phyloP scores from a whole-genome alignment of 2,888 invertebrate genomes.

The Drosophila rellima region DNA sequence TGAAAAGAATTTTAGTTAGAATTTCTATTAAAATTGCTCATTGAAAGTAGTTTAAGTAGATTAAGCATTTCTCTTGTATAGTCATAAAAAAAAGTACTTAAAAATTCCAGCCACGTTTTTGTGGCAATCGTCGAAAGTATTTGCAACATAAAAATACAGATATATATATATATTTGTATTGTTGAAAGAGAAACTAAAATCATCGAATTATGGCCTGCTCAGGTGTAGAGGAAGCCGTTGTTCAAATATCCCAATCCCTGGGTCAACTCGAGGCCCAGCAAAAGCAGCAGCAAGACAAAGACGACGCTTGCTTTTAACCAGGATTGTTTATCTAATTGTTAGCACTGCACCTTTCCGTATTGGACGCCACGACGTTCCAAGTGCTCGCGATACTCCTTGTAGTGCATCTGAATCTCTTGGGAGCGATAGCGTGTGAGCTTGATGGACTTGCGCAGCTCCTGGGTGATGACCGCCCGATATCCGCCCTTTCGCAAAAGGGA shows the following conservation, averaged over 20 bases:
- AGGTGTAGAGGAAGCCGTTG: constrained; percentile 39
- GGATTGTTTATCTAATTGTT: constrained; percentile 78
- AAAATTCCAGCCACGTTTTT: constrained; percentile 30
- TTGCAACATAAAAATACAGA: constrained; percentile 8
- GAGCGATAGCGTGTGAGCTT: constrained; percentile 98
- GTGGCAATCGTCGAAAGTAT: constrained; percentile 29
- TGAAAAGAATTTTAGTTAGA: constrained; percentile 21
- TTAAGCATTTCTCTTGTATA: constrained; percentile 61
- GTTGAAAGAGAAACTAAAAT: constrained; percentile 17
- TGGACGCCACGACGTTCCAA: constrained; percentile 83
- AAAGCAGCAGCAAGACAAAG: constrained; percentile 64
- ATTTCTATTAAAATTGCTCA: constrained; percentile 37
- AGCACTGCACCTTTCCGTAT: constrained; percentile 85
- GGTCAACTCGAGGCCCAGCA: constrained; percentile 64
- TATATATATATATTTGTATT: constrained; percentile 5
- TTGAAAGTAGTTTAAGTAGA: constrained; percentile 57
- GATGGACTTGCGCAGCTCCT: constrained; percentile 94
- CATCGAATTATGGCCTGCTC: constrained; percentile 16
- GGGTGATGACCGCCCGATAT: constrained; percentile 95
- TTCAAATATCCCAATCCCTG: constrained; percentile 49
- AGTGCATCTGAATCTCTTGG: constrained; percentile 96
- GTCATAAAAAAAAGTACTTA: constrained; percentile 49
- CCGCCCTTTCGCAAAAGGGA: constrained; percentile 98
- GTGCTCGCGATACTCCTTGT: constrained; percentile 90
- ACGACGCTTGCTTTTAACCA: constrained; percentile 72